A percentile compares a stretch with the other conserved stretches of the same genome.
Conservation (phyloP, 2,888 invertebrate species). For the Drosophila paracracens region DNA sequence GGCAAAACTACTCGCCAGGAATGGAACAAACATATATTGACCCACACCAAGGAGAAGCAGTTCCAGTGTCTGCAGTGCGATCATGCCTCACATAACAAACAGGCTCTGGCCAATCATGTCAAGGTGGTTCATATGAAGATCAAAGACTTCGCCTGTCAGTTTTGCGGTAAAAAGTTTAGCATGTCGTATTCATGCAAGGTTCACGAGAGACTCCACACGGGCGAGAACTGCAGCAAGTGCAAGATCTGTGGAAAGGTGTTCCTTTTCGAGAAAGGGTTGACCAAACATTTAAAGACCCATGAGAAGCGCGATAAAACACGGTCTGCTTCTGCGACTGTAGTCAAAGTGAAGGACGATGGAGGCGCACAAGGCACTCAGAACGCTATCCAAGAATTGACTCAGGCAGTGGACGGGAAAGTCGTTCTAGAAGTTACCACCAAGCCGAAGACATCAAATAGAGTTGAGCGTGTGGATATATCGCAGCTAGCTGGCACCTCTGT, state of each 20-base stretch:
- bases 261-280: slow-evolving; percentile 78
- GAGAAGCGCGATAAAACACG: slow-evolving; percentile 71
- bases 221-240: slow-evolving; percentile 80
- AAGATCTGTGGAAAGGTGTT: slow-evolving; percentile 81
- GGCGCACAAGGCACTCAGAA: not conserved
- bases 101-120: slow-evolving; percentile 79
- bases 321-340: slow-evolving; percentile 33
- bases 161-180: slow-evolving; percentile 81
- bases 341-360: slow-evolving; percentile 9
- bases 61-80: slow-evolving; percentile 80
- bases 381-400: not conserved
- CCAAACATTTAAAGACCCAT: slow-evolving; percentile 79
- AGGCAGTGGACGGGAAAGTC: slow-evolving; percentile 2
- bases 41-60: slow-evolving; percentile 82
- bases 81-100: slow-evolving; percentile 81
- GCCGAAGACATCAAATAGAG: slow-evolving; percentile 71
- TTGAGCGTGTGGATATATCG: slow-evolving; percentile 80
- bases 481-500: slow-evolving; percentile 80
- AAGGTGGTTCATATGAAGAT: slow-evolving; percentile 82
- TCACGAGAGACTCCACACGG: slow-evolving; percentile 80
- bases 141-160: slow-evolving; percentile 81
- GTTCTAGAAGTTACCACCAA: slow-evolving; percentile 32
- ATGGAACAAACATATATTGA: slow-evolving; percentile 82
- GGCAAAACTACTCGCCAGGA: slow-evolving; percentile 83
- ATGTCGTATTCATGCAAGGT: slow-evolving; percentile 80